phyloP scores from a whole-genome alignment of 2,888 invertebrate species.

The Tolmerus cingulatus region DNA sequence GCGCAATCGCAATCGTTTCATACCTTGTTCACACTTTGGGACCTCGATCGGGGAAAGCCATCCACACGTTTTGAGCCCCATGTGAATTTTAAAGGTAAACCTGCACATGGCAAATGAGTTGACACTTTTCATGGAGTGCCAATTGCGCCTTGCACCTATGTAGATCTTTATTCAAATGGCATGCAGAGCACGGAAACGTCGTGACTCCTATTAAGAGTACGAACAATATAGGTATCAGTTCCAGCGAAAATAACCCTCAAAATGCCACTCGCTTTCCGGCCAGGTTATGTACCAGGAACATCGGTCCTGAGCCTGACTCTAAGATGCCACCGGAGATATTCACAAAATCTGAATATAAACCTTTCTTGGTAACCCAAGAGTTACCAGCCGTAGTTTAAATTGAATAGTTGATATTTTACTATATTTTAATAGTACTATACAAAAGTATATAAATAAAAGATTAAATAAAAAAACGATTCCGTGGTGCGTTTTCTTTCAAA shows the following conservation, averaged over 20 bases:
- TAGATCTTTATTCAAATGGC: background rate
- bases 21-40: background rate
- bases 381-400: background rate
- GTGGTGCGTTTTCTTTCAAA: too few species aligned
- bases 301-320: background rate
- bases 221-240: background rate
- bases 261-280: background rate
- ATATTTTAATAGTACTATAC: too few species aligned
- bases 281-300: background rate
- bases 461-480: too few species aligned
- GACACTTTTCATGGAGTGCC: constrained; percentile 1
- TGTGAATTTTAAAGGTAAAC: background rate
- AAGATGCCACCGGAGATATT: background rate
- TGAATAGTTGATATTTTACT: too few species aligned
- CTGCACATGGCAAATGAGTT: background rate
- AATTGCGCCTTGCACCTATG: background rate
- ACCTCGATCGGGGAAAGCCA: background rate
- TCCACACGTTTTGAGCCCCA: background rate
- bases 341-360: background rate
- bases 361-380: background rate
- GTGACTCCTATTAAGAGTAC: background rate
- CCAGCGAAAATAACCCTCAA: background rate
- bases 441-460: too few species aligned
- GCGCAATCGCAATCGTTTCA: background rate
- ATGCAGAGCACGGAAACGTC: background rate